Percentiles rank a stretch among this genome's conserved stretches.
phyloP scores from a whole-genome alignment of 1,140 invertebrate species.

The Zaprionus vittiger region DNA sequence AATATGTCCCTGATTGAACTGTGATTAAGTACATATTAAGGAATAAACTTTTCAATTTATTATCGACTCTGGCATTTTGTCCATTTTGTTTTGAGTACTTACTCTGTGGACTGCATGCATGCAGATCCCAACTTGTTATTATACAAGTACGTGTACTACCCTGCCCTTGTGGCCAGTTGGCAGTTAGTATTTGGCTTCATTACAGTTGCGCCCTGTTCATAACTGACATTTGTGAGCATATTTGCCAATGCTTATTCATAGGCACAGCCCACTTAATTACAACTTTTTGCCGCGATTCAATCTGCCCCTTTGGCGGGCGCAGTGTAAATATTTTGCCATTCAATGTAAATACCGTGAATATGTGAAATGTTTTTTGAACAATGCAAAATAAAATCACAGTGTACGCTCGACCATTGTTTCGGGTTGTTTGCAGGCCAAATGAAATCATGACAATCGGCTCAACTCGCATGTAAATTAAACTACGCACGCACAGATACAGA shows the following conservation, averaged over 20 bases:
- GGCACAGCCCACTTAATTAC: conserved; percentile 68
- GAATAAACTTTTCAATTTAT: not conserved
- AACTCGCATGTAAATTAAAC: conserved; percentile 61
- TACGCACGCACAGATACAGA: conserved; percentile 40
- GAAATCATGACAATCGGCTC: conserved; percentile 70
- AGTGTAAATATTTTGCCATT: conserved; percentile 50
- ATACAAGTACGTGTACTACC: not conserved
- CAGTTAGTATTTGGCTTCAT: conserved; percentile 9
- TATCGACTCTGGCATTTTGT: not conserved
- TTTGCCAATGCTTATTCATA: conserved; percentile 57
- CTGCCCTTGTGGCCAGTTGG: not conserved
- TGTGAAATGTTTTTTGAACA: conserved; percentile 45
- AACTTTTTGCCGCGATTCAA: conserved; percentile 30
- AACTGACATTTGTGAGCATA: conserved; percentile 11
- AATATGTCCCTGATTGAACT: no score
- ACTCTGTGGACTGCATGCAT: not conserved
- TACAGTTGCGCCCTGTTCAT: conserved; percentile 5
- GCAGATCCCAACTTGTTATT: not conserved
- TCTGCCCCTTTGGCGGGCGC: conserved; percentile 7
- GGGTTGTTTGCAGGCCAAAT: conserved; percentile 68
- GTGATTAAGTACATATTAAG: not conserved
- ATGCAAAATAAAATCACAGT: conserved; percentile 59
- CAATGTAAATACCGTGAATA: conserved; percentile 42
- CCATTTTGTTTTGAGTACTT: not conserved
- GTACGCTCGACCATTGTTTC: conserved; percentile 37